Base-by-base conservation (phyloP, 2,113 vertebrate species). In the Dascyllus trimaculatus region DNA sequence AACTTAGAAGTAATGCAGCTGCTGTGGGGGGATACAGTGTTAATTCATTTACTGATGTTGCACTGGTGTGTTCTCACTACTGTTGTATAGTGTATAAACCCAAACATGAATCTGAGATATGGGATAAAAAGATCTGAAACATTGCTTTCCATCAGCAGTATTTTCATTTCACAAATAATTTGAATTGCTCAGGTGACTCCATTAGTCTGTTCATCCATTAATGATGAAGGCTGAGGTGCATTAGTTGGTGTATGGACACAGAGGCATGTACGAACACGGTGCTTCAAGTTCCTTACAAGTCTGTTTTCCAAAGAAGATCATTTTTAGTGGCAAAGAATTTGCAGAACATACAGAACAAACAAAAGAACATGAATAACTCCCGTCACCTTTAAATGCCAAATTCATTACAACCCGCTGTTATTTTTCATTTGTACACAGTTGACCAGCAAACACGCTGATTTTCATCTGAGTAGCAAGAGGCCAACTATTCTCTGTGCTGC, bases 381-480 rank as follows among this genome's bases (percentile, higher is more conserved):
- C 4, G 24, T 64, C n/a, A 38, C 52, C 35, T 79, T 79, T 46
- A 75, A 77, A 82, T 79, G 66, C 26, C 67, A 80, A 78, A 75
- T 35, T 84, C 71, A 79, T 75, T 53, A 69, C 18, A 11, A 25
- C 40, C 8, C 68, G 11, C 15, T 73, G 38, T 56, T 29, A 57
- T 45, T 70, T 52, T 77, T 77, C 19, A 49, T 75, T 45, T 58
- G 40, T 52, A 53, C 5, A 13, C 15, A 26, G 48, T 46, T 66
- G 43, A 71, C 19, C 18, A 48, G 49, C 22, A 61, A 52, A 75
- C 61, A 19, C 26, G 67, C 24, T 5, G 62, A 77, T 57, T 61
- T 70, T 24, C 18, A 22, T 57, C 3, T 24, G 45, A 73, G 57
- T 10, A 54, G 57, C 32, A 64, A 43, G 46, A 56, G 26, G 52